A percentile compares a stretch with the other conserved stretches of the same genome.
These are phyloP conservation scores for Scaptomyza tumidula DNA, from an alignment of 2,888 invertebrate species.

Conservation along the genomic window DNA sequence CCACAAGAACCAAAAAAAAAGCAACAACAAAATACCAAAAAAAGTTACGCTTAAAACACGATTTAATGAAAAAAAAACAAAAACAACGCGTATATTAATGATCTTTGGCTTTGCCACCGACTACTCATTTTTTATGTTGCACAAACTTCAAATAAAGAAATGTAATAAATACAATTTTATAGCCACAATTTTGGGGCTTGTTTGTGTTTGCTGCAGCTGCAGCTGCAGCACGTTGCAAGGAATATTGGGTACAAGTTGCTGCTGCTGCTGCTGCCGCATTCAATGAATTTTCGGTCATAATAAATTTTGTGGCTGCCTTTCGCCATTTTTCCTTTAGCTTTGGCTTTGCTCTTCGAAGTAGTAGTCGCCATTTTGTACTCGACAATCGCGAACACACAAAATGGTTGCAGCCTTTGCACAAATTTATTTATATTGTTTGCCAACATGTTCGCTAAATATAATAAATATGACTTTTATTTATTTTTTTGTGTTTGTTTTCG, in stretches of 20 bases:
- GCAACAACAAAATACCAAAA: not conserved
- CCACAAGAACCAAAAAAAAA: no score
- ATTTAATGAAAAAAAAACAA: slow-evolving; percentile 19
- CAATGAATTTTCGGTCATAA: slow-evolving; percentile 64
- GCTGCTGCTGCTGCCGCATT: slow-evolving; percentile 43
- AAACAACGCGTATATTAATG: not conserved
- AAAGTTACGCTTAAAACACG: not conserved
- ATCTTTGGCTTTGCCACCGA: not conserved
- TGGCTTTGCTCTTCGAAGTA: slow-evolving; percentile 7
- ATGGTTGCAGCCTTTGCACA: slow-evolving; percentile 6
- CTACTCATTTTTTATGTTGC: slow-evolving; percentile 41
- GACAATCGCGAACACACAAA: slow-evolving; percentile 15
- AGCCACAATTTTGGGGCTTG: slow-evolving; percentile 50
- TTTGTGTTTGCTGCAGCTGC: slow-evolving; percentile 45
- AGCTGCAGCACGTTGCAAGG: slow-evolving; percentile 20
- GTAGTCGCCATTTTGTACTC: slow-evolving; percentile 9
- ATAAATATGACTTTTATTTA: slow-evolving; percentile 54
- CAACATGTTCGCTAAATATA: slow-evolving; percentile 66
- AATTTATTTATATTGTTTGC: slow-evolving; percentile 67
- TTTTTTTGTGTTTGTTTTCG: slow-evolving; percentile 7
- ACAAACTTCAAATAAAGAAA: slow-evolving; percentile 64
- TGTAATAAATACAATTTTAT: slow-evolving; percentile 72
- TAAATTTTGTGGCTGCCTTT: slow-evolving; percentile 54
- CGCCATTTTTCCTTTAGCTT: slow-evolving; percentile 24
- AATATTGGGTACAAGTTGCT: slow-evolving; percentile 23